These are phyloP conservation scores for Mus caroli DNA, from an alignment of 2,797 vertebrate species.

Conservation along the genomic window DNA sequence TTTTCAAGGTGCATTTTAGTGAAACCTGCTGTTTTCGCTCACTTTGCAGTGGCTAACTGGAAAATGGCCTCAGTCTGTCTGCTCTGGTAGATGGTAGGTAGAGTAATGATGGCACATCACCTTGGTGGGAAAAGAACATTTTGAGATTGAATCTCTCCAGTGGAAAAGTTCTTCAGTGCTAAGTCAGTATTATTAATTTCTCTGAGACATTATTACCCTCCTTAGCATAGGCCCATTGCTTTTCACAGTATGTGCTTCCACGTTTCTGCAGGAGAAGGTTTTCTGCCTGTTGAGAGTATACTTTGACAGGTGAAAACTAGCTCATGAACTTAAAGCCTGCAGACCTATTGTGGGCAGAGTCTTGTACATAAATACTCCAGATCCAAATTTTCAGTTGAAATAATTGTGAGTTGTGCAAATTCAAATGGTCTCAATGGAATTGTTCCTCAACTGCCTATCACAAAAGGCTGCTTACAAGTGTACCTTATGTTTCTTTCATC, in stretches of 20 bases:
- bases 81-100: neutral
- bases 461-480: neutral
- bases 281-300: neutral
- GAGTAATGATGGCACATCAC: neutral
- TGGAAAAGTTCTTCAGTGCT: neutral
- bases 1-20: conserved; percentile 15
- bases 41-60: neutral
- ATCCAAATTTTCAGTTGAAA: neutral
- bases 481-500: neutral
- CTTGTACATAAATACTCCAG: neutral
- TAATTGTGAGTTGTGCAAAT: neutral
- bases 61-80: neutral
- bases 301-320: neutral
- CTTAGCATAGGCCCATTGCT: neutral
- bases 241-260: no score
- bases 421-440: neutral
- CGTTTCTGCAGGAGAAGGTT: neutral
- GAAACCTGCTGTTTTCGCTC: conserved; percentile 5
- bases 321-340: neutral
- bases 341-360: neutral
- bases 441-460: neutral
- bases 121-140: neutral
- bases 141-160: neutral
- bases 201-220: neutral
- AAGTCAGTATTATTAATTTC: neutral